Evolutionary conservation across 1,140 invertebrate genomes (phyloP).

Genomic region (Drosophila arizonae): DNA sequence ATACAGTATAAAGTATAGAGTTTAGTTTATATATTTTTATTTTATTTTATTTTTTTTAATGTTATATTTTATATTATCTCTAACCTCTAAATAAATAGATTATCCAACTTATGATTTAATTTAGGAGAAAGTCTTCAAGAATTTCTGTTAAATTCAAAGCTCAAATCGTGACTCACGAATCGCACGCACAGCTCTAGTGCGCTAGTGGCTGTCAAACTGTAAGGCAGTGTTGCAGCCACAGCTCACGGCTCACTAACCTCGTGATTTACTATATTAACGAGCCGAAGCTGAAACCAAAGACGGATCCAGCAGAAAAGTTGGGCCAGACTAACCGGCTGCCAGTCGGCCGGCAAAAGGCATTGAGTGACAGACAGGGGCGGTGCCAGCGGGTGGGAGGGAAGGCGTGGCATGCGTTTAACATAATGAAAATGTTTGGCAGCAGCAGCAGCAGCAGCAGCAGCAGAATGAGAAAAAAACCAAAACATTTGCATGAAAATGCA

Average conservation of each 20-base stretch:
- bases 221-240: conserved; percentile 25
- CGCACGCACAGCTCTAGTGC: neutral
- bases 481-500: conserved; percentile 54
- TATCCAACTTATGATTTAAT: no score
- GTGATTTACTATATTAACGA: conserved; percentile 62
- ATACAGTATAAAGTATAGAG: no score
- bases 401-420: conserved; percentile 71
- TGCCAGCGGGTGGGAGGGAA: conserved; percentile 19
- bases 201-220: conserved; percentile 43
- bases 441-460: neutral
- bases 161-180: neutral
- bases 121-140: no score
- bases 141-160: no score
- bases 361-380: conserved; percentile 22
- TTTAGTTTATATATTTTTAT: no score
- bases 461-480: conserved; percentile 16
- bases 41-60: no score
- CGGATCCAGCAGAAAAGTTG: conserved; percentile 1
- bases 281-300: conserved; percentile 5
- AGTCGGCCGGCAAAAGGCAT: conserved; percentile 22
- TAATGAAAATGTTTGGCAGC: conserved; percentile 64
- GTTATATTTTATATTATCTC: no score
- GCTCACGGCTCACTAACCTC: conserved; percentile 70
- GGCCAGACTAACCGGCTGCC: conserved; percentile 53
- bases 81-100: no score